phyloP scores from a whole-genome alignment of 2,888 invertebrate species.

The Hirtodrosophila alboralis region DNA sequence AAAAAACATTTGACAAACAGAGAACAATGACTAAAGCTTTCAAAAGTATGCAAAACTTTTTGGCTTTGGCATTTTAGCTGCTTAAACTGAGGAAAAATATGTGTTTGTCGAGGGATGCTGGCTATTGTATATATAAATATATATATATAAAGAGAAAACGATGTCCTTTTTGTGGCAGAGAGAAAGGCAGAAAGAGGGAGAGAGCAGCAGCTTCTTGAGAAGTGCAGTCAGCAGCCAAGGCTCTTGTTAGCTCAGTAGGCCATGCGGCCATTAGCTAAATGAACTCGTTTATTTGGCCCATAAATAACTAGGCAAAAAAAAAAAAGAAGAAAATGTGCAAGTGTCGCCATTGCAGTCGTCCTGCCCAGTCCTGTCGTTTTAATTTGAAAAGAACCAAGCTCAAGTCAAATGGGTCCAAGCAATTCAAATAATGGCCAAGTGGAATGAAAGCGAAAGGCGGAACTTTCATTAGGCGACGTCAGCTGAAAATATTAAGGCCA shows the following conservation, averaged over 20 bases:
- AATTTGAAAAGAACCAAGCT: slow-evolving; percentile 45
- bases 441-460: slow-evolving; percentile 34
- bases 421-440: slow-evolving; percentile 53
- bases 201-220: slow-evolving; percentile 42
- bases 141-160: slow-evolving; percentile 26
- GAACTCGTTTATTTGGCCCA: slow-evolving; percentile 76
- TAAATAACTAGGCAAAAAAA: slow-evolving; percentile 70
- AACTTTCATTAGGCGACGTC: slow-evolving; percentile 69
- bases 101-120: slow-evolving; percentile 9
- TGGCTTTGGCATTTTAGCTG: slow-evolving; percentile 53
- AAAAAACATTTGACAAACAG: slow-evolving; percentile 44
- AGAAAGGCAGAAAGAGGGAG: slow-evolving; percentile 1
- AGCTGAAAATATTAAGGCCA: slow-evolving; percentile 73
- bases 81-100: slow-evolving; percentile 50
- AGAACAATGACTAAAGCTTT: slow-evolving; percentile 46
- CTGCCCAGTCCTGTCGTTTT: slow-evolving; percentile 29
- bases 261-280: slow-evolving; percentile 74
- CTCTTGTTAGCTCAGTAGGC: slow-evolving; percentile 69
- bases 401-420: slow-evolving; percentile 52
- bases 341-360: slow-evolving; percentile 39
- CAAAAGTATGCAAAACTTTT: slow-evolving; percentile 60
- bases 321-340: too few relatives aligned
- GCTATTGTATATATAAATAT: slow-evolving; percentile 18
- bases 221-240: slow-evolving; percentile 6
- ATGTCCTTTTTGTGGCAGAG: slow-evolving; percentile 39